A percentile compares a stretch with the other conserved stretches of the same genome.
Conservation (phyloP, 2,797 vertebrate genomes). For the Intellagama lesueurii region DNA sequence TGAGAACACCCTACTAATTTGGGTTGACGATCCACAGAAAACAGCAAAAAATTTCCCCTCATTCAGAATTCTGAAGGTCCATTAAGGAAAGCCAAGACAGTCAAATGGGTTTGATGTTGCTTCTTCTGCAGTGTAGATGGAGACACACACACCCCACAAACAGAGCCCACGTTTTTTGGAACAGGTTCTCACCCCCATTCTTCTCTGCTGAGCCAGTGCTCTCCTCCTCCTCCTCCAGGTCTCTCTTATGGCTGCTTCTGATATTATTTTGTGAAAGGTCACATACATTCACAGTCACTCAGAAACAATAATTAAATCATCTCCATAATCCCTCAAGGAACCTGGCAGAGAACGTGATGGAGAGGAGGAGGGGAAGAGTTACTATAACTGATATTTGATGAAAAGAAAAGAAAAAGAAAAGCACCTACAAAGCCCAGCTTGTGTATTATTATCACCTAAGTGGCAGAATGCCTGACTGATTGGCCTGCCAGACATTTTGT, state of each 20-base stretch:
- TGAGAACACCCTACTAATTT: background rate
- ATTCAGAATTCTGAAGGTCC: background rate
- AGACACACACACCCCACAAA: background rate
- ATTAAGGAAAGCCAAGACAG: background rate
- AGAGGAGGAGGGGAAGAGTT: background rate
- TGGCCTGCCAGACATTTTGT: background rate
- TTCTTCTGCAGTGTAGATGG: background rate
- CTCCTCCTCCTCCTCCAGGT: constrained; percentile 1
- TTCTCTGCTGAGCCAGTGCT: background rate
- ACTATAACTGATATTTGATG: constrained; percentile 12
- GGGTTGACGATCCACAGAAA: background rate
- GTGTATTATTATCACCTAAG: background rate
- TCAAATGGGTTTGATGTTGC: background rate
- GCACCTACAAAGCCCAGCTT: background rate
- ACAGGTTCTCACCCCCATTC: rapidly evolving
- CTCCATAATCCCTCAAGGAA: constrained; percentile 55
- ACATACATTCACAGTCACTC: constrained; percentile 64
- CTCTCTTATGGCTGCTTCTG: background rate
- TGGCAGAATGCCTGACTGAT: constrained; percentile 3
- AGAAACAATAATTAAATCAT: constrained; percentile 67
- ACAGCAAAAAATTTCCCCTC: background rate
- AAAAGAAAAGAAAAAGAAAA: background rate
- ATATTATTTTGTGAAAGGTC: background rate
- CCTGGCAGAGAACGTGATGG: background rate
- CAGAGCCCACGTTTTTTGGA: background rate